Evolutionary conservation across 1,140 invertebrate genomes (phyloP).

Genomic region (Telenomus remus): DNA sequence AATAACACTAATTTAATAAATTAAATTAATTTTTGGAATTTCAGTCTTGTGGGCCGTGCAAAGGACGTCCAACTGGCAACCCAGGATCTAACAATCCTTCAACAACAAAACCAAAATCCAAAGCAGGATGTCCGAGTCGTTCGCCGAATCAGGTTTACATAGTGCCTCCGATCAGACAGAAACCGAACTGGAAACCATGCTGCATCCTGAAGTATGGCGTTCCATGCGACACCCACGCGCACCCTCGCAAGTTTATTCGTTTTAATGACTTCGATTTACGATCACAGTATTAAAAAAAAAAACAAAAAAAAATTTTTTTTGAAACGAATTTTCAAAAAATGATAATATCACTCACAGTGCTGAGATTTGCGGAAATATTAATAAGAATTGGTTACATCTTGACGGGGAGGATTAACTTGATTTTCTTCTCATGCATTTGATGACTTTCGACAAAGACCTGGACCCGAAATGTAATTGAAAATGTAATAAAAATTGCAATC

Average conservation of each 20-base stretch:
- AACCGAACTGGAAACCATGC: slow-evolving; percentile 59
- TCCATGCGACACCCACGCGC: slow-evolving; percentile 57
- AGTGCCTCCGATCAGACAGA: slow-evolving; percentile 51
- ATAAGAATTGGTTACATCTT: not conserved
- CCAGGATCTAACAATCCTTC: no score
- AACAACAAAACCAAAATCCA: not conserved
- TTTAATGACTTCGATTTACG: slow-evolving; percentile 48
- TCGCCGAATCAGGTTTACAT: slow-evolving; percentile 50
- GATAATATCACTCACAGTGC: slow-evolving; percentile 5
- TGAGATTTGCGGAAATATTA: slow-evolving; percentile 4
- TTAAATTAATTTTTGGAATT: not conserved
- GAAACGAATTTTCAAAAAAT: no score
- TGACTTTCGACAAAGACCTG: no score
- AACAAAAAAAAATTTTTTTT: no score
- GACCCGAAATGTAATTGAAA: no score
- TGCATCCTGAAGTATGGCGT: slow-evolving; percentile 61
- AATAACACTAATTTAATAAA: no score
- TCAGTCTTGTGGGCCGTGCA: slow-evolving; percentile 5
- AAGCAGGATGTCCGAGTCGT: slow-evolving; percentile 36
- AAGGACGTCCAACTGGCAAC: not conserved
- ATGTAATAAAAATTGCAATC: no score
- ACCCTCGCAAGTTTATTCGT: slow-evolving; percentile 24
- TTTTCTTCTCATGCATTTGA: no score
- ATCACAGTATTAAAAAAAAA: slow-evolving; percentile 28
- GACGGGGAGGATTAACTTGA: no score